Evolutionary conservation across 2,888 invertebrate species (phyloP).

Genomic region (Drosophila mulleri): DNA sequence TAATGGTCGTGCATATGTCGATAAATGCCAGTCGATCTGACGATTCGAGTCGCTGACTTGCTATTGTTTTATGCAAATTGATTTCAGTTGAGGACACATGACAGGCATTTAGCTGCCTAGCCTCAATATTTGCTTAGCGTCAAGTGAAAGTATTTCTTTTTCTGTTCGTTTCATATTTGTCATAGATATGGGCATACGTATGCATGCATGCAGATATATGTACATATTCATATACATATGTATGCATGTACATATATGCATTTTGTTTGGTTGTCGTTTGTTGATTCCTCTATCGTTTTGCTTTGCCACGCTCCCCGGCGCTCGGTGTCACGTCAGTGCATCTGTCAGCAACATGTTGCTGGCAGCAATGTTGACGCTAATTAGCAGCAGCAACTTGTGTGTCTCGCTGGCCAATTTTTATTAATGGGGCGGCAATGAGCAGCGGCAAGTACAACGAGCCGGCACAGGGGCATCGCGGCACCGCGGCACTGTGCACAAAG

Average conservation of each 20-base stretch:
- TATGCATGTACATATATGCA: not conserved
- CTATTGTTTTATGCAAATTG: slow-evolving; percentile 55
- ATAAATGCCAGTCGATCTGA: not conserved
- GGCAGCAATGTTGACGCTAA: slow-evolving; percentile 80
- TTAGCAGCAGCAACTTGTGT: slow-evolving; percentile 71
- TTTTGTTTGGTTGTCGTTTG: slow-evolving; percentile 3
- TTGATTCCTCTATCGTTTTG: slow-evolving; percentile 27
- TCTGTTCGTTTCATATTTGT: slow-evolving; percentile 1
- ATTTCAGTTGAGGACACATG: slow-evolving; percentile 69
- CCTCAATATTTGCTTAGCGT: slow-evolving; percentile 68
- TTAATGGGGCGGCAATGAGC: slow-evolving; percentile 66
- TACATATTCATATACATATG: not conserved
- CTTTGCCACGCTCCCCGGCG: not conserved
- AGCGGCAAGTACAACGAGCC: not conserved
- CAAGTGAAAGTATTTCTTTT: slow-evolving; percentile 66
- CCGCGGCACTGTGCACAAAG: slow-evolving; percentile 50
- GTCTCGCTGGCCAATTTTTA: slow-evolving; percentile 53
- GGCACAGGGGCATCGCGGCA: too few relatives aligned
- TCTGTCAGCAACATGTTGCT: slow-evolving; percentile 77
- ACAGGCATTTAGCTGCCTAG: slow-evolving; percentile 50
- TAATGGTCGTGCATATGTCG: not conserved
- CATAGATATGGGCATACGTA: not conserved
- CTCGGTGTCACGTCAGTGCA: slow-evolving; percentile 50
- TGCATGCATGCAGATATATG: too few relatives aligned
- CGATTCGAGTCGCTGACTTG: slow-evolving; percentile 7